Percentiles rank a stretch among this genome's conserved stretches.
Conservation (phyloP, 2,797 vertebrate genomes). For the Smutsia gigantea region DNA sequence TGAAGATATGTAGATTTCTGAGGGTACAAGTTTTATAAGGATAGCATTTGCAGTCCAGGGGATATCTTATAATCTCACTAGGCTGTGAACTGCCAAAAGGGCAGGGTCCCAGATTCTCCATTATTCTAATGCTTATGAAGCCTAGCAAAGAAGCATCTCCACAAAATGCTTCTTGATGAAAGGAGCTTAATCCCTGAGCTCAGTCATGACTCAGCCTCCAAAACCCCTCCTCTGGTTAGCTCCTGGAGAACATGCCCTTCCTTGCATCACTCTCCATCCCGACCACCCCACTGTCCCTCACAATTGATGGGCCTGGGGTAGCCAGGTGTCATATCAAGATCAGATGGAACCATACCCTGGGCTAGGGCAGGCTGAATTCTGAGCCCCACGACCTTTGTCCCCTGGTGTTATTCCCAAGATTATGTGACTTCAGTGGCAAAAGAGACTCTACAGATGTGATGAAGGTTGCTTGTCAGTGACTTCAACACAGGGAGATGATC, state of each 20-base stretch:
- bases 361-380: background rate
- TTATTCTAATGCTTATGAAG: background rate
- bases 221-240: background rate
- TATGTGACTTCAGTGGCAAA: background rate
- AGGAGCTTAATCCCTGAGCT: background rate
- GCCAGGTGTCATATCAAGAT: conserved; percentile 1
- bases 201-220: background rate
- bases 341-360: background rate
- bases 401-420: background rate
- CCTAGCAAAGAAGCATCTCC: background rate
- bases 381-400: background rate
- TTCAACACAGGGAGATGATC: background rate
- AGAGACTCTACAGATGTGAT: background rate
- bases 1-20: background rate
- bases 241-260: background rate
- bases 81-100: background rate
- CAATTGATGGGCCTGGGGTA: background rate
- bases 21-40: background rate
- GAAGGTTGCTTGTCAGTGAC: background rate
- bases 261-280: background rate
- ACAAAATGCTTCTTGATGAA: background rate
- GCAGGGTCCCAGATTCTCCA: background rate
- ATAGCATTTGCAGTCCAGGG: background rate
- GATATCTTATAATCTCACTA: background rate
- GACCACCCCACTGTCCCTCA: background rate